phyloP scores from a whole-genome alignment of 1,140 invertebrate genomes.

The Mya arenaria region DNA sequence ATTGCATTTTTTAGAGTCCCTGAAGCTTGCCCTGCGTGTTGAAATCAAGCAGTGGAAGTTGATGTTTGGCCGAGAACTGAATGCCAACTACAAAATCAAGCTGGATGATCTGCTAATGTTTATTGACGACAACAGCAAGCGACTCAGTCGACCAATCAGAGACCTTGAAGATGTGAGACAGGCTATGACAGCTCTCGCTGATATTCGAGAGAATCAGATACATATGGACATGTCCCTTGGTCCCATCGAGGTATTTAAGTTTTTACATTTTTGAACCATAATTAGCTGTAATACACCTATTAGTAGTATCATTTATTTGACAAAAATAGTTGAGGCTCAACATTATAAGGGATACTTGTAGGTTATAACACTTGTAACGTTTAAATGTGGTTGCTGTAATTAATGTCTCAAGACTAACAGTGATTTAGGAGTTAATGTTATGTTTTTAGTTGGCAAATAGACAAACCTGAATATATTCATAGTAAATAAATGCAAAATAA shows the following conservation, averaged over 20 bases:
- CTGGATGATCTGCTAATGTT: constrained; percentile 86
- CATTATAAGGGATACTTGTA: too few species aligned
- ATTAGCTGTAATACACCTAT: too few species aligned
- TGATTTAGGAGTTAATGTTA: too few species aligned
- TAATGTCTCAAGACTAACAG: too few species aligned
- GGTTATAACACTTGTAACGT: too few species aligned
- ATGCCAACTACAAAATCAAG: constrained; percentile 93
- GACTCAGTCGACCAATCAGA: constrained; percentile 91
- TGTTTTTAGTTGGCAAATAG: too few species aligned
- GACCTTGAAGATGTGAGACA: constrained; percentile 95
- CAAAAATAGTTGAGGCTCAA: too few species aligned
- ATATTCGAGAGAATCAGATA: constrained; percentile 96
- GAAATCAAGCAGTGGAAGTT: constrained; percentile 92
- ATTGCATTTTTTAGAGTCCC: constrained; percentile 87
- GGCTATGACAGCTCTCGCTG: constrained; percentile 94
- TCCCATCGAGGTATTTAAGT: constrained; percentile 93
- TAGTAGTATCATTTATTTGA: too few species aligned
- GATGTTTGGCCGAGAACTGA: constrained; percentile 94
- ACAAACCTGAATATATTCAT: too few species aligned
- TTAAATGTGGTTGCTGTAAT: too few species aligned
- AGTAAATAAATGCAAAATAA: too few species aligned
- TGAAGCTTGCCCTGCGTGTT: constrained; percentile 91
- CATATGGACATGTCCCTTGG: constrained; percentile 96
- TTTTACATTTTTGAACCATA: too few species aligned
- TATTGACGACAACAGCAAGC: constrained; percentile 85